A percentile compares a stretch with the other conserved stretches of the same genome.
Evolutionary conservation across 2,797 vertebrate genomes (phyloP).

Genomic region (Syngnathus rostellatus): DNA sequence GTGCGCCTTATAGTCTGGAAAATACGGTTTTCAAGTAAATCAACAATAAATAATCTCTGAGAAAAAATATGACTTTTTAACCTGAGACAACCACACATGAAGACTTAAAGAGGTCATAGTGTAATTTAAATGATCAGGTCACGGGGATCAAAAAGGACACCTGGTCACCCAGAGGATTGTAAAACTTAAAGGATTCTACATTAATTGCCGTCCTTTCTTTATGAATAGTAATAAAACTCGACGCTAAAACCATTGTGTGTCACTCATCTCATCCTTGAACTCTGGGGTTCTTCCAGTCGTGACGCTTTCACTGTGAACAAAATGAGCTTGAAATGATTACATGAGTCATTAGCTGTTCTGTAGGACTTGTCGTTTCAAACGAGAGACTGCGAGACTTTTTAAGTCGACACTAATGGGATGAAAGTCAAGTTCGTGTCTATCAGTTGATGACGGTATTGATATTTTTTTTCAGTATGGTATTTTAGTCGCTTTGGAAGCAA

Average conservation of each 20-base stretch:
- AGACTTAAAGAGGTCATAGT: neutral
- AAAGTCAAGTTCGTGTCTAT: neutral
- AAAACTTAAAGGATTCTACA: neutral
- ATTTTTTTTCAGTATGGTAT: neutral
- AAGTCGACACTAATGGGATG: neutral
- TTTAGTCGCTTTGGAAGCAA: no score
- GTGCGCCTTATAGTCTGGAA: no score
- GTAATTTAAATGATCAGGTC: neutral
- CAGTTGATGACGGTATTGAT: neutral
- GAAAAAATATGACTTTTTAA: no score
- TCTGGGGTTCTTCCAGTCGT: slow-evolving; percentile 11
- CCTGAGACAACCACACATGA: no score
- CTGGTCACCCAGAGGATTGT: neutral
- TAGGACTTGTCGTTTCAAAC: slow-evolving; percentile 12
- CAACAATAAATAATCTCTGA: no score
- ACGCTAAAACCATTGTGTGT: neutral
- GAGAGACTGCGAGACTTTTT: neutral
- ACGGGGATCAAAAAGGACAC: neutral
- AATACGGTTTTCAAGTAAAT: no score
- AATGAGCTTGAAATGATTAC: slow-evolving; percentile 18
- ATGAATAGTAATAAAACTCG: neutral
- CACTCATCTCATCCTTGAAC: neutral
- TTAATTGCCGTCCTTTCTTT: neutral
- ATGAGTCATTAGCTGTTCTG: slow-evolving; percentile 14
- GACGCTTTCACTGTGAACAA: slow-evolving; percentile 21